These are phyloP conservation scores for Sylvilagus bachmani DNA, from an alignment of 2,113 vertebrate species.

Conservation along the genomic window DNA sequence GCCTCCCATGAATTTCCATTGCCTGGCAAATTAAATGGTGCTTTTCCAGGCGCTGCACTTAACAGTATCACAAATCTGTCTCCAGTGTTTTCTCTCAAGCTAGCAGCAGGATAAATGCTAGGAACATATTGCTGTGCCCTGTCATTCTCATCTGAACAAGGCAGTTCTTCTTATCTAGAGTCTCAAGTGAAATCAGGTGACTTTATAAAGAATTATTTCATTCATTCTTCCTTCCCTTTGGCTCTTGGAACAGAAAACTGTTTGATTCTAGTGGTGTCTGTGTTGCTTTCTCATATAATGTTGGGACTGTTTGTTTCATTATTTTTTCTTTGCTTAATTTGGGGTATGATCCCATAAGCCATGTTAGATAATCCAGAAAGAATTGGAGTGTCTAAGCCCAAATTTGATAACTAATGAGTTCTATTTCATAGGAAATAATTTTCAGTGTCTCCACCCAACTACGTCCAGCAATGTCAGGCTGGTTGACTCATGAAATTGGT, in stretches of 20 bases:
- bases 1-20: background rate
- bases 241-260: background rate
- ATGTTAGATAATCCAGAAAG: background rate
- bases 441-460: background rate
- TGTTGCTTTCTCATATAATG: background rate
- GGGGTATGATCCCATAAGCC: background rate
- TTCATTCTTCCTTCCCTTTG: slow-evolving; percentile 21
- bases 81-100: background rate
- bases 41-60: slow-evolving; percentile 8
- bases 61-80: background rate
- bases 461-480: background rate
- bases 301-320: background rate
- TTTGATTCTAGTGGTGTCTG: background rate
- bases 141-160: slow-evolving; percentile 35
- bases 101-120: background rate
- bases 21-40: background rate
- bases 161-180: slow-evolving; percentile 18
- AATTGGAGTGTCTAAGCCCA: background rate
- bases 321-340: slow-evolving; percentile 21
- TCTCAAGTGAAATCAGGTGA: background rate
- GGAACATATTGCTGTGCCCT: background rate
- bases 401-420: background rate
- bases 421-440: background rate
- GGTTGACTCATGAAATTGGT: slow-evolving; percentile 45
- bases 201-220: background rate